Conservation (phyloP, 2,113 vertebrate species). For the Phrynosoma blainvillii region DNA sequence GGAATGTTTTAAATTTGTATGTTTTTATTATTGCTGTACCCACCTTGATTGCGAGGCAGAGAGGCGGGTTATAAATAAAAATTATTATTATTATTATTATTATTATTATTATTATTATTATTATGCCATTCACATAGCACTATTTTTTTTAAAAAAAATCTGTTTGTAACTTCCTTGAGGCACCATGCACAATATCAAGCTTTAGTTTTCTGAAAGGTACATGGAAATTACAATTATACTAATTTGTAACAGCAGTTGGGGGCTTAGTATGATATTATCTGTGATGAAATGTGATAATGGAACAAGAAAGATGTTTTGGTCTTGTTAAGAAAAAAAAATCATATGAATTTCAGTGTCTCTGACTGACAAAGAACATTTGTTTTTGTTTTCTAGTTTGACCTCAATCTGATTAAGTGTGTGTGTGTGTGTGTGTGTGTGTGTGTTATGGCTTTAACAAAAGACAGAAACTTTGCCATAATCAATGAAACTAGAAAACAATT, state of each 20-base stretch:
- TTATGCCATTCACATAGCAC: no score
- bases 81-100: no score
- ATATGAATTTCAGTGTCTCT: neutral
- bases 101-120: no score
- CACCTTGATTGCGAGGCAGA: no score
- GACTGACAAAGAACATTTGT: neutral
- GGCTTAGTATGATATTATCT: neutral
- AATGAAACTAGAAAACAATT: constrained; percentile 18
- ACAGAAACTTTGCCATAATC: constrained; percentile 25
- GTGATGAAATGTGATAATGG: neutral
- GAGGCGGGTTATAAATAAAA: no score
- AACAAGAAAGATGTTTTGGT: neutral
- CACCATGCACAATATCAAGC: neutral
- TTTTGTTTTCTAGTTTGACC: neutral
- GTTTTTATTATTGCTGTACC: no score
- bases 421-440: neutral
- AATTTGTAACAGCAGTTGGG: neutral
- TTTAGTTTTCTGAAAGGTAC: neutral
- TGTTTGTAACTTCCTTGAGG: neutral
- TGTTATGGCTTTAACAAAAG: constrained; percentile 41
- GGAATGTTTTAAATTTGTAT: no score
- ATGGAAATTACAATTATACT: neutral
- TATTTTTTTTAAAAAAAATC: neutral
- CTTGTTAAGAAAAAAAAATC: neutral
- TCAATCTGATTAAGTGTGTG: neutral